Base-by-base conservation (phyloP, 2,797 vertebrate species). In the Sebastolobus altivelis region DNA sequence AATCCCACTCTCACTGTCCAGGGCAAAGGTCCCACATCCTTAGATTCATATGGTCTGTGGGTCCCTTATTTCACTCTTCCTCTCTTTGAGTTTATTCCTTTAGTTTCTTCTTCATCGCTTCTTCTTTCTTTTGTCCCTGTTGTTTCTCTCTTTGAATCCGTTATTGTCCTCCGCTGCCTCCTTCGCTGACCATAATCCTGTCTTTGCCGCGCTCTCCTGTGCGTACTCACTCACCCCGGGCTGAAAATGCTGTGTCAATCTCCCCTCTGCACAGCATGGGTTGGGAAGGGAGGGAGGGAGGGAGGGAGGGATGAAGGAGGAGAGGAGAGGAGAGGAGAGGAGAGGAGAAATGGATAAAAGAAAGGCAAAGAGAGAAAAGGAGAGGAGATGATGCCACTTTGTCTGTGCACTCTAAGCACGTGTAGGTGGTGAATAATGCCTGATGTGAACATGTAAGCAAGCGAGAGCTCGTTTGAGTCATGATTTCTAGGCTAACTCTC, bases 171-270 rank as follows among this genome's bases (percentile, higher is more conserved):
- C 81, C 59, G 56, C 83, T 66, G 83, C 88, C 81, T 94, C 84
- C 88, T 90, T 88, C 38, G 6, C 89, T 77, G 82, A 75, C 76
- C 88, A 54, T 95, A 95, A 95, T 94, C 93, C 91, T 60, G 78
- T 65, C 78, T 79, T 78, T 77, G 82, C 38, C n/a, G 49, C 52
- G 25, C 77, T 84, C 88, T 83, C 82, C 88, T 84, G 37, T 71
- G 79, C n/a, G 56, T 58, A 56, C 84, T 86, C 82, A 62, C 56
- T 65, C 81, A 81, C 70, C 84, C 79, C 5, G 4, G 65, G 79
- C 81, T 88, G 75, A 86, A 90, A 93, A 72, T 35, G 90, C 88
- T 93, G 90, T 90, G 93, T 92, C 93, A 93, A 90, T 91, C 86
- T 86, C 65, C 77, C 62, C 65, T 79, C 63, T 73, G 72, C 65